Conservation (phyloP, 2,113 vertebrate species). For the Terrapene triunguis region DNA sequence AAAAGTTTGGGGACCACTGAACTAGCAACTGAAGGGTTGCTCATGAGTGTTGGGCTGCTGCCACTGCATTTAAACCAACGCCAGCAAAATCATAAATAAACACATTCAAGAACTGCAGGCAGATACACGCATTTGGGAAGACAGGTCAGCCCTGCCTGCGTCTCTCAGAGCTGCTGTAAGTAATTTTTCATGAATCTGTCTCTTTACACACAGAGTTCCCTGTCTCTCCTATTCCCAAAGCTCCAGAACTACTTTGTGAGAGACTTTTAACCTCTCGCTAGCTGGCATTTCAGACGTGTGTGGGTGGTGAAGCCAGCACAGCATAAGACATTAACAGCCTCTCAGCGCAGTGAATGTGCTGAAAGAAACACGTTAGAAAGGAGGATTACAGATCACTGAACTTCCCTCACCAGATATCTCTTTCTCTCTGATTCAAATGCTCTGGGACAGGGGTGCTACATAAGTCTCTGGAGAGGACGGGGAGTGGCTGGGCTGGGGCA, state of each 20-base stretch:
- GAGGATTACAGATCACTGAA: background rate
- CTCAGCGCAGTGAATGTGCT: accelerated
- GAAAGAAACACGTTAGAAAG: background rate
- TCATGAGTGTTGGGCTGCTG: background rate
- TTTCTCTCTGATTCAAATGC: background rate
- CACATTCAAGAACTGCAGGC: background rate
- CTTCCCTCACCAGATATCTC: background rate
- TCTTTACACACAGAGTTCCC: background rate
- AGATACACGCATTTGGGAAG: background rate
- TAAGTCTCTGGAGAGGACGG: background rate
- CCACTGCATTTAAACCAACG: background rate
- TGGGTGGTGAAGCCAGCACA: background rate
- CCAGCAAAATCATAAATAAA: background rate
- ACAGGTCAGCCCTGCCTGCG: background rate
- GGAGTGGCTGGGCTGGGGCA: background rate
- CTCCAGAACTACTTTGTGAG: background rate
- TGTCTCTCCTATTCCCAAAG: background rate
- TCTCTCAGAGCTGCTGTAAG: background rate
- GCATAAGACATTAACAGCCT: background rate
- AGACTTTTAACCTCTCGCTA: background rate
- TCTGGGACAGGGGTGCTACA: background rate
- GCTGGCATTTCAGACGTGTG: background rate
- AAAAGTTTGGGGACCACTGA: no score
- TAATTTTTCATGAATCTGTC: background rate
- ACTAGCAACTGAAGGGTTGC: background rate